Evolutionary conservation across 2,888 invertebrate species (phyloP).

Genomic region (Hoplodrina blanda): DNA sequence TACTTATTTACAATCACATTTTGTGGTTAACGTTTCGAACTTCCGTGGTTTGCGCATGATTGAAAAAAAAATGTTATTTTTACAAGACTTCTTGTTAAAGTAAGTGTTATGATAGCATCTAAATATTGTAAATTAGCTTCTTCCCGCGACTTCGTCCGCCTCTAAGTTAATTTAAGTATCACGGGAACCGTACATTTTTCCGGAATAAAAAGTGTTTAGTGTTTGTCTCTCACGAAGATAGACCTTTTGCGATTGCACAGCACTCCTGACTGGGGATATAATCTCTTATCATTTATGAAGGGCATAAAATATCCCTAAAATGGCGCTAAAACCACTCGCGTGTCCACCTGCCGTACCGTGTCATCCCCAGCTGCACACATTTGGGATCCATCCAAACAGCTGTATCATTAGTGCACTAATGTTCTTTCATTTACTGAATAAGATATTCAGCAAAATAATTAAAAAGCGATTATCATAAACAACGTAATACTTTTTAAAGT

Average conservation of each 20-base stretch:
- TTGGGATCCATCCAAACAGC: conserved; percentile 32
- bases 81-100: conserved; percentile 1
- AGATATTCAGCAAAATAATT: conserved; percentile 13
- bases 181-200: too few species aligned
- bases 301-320: conserved; percentile 3
- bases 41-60: conserved; percentile 38
- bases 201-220: too few species aligned
- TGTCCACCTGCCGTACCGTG: conserved; percentile 23
- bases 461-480: background rate
- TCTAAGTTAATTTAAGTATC: too few species aligned
- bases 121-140: conserved; percentile 27
- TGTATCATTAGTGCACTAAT: conserved; percentile 18
- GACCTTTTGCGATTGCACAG: too few species aligned
- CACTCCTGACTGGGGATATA: too few species aligned
- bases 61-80: conserved; percentile 19
- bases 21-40: conserved; percentile 22
- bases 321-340: background rate
- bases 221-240: too few species aligned
- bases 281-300: background rate
- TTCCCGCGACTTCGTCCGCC: too few species aligned
- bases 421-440: conserved; percentile 8
- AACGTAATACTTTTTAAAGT: background rate
- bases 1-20: conserved; percentile 34
- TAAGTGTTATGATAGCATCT: conserved; percentile 14
- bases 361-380: conserved; percentile 21